Conservation (phyloP, 2,888 invertebrate genomes). For the Litoditis marina region DNA sequence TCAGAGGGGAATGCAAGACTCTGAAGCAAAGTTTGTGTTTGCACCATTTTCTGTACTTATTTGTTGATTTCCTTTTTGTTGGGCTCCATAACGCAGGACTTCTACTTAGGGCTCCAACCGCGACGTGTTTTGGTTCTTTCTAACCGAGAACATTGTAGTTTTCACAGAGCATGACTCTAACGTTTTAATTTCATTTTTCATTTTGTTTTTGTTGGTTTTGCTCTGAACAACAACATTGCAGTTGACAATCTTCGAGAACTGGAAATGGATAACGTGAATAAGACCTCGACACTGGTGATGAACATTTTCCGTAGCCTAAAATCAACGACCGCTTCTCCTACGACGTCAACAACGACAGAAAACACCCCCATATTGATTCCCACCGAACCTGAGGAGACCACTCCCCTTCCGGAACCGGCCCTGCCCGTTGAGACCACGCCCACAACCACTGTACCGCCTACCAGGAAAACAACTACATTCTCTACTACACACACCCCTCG, state of each 20-base stretch:
- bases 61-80: neutral
- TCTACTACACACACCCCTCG: constrained; percentile 4
- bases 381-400: constrained; percentile 6
- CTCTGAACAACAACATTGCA: no score
- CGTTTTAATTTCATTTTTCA: no score
- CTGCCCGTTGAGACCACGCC: constrained; percentile 12
- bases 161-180: no score
- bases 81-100: no score
- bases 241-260: constrained; percentile 10
- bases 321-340: constrained; percentile 4
- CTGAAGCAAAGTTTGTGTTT: constrained; percentile 10
- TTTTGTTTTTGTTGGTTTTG: no score
- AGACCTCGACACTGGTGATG: constrained; percentile 8
- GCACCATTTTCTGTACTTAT: neutral
- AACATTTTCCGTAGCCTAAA: constrained; percentile 4
- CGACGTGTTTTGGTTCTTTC: no score
- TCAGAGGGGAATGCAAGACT: constrained; percentile 29
- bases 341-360: constrained; percentile 7
- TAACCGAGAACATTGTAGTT: no score
- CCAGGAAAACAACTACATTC: constrained; percentile 18
- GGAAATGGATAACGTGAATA: constrained; percentile 7
- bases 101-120: no score
- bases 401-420: constrained; percentile 9
- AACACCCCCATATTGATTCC: constrained; percentile 11
- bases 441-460: constrained; percentile 20